Percentiles rank a stretch among this genome's conserved stretches.
Conservation (phyloP, 2,797 vertebrate species). For the Aphelocoma californica region DNA sequence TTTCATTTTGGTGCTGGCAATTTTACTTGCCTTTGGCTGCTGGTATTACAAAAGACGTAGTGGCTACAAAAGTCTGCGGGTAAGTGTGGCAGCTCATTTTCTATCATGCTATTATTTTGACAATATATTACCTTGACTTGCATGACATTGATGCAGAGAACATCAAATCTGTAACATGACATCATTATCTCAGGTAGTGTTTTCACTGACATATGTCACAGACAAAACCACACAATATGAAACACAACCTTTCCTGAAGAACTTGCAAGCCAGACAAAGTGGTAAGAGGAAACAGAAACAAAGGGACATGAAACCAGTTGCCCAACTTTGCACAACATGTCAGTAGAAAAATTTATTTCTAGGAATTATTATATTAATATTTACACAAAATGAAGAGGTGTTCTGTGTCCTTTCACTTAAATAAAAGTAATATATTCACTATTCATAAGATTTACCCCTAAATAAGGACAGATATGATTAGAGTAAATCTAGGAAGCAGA, state of each 20-base stretch:
- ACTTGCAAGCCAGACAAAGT: neutral
- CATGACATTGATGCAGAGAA: neutral
- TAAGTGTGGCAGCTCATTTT: constrained; percentile 55
- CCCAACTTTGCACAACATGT: neutral
- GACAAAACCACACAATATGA: neutral
- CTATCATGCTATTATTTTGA: neutral
- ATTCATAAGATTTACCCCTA: neutral
- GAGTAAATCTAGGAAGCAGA: neutral
- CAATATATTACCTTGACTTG: neutral
- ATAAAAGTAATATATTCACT: neutral
- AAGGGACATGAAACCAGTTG: neutral
- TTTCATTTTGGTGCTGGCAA: constrained; percentile 84
- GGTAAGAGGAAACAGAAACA: neutral
- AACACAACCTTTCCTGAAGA: neutral
- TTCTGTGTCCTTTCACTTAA: neutral
- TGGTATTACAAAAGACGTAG: constrained; percentile 90
- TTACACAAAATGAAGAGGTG: neutral
- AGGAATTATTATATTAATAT: neutral
- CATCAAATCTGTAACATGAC: neutral
- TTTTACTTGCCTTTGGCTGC: constrained; percentile 86
- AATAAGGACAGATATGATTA: neutral
- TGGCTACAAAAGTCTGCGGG: constrained; percentile 87
- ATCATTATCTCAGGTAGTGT: neutral
- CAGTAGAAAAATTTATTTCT: neutral
- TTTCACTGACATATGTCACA: neutral